Evolutionary conservation across 2,797 vertebrate species (phyloP), one percentile per base, ranked within the genome.

Genomic region (Spatula versicolor): DNA sequence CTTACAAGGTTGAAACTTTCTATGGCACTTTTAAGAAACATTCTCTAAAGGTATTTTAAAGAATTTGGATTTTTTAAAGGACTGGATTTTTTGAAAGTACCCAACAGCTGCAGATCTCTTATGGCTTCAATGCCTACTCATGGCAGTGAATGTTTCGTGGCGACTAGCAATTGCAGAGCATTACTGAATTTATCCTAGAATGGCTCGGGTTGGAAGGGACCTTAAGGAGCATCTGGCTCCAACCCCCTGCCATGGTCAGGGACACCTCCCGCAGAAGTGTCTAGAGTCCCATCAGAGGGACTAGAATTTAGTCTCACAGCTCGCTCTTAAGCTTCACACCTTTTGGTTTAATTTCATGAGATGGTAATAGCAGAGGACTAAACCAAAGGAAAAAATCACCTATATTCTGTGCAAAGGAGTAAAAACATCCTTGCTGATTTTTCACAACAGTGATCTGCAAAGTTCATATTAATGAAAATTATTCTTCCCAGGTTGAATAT

Each of bases 1-100:
- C 66, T 86, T 59, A 45, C 39, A 69, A 64, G n/a, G 55, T 39
- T 52, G 28, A 93, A 69, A 37, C 76, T 88, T 33, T 13, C 11
- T 28, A 33, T 48, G 64, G 30, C 6, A 3, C 62, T 91, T n/a
- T 59, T 76, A 48, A 48, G 48, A 48, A 48, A 25, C 48, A 48
- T 14, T 48, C 46, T 48, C 22, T 23, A 13, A 48, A 48, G 22
- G 46, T 48, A 25, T 23, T 48, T 25, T 25, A 48, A 13, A 48
- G 7, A 13, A 23, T 25, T 23, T 23, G 46, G 46, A 48, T 39
- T 48, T 46, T 48, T 68, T 48, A 63, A 81, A 91, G 63, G 87
- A 89, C 54, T 62, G 79, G 28, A 66, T 89, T 86, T 95, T 81
- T 92, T 62, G n/a, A 17, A 94, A 81, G 37, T 83, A 75, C 66